Conservation (phyloP, 2,797 vertebrate species). For the Apogon talboti region DNA sequence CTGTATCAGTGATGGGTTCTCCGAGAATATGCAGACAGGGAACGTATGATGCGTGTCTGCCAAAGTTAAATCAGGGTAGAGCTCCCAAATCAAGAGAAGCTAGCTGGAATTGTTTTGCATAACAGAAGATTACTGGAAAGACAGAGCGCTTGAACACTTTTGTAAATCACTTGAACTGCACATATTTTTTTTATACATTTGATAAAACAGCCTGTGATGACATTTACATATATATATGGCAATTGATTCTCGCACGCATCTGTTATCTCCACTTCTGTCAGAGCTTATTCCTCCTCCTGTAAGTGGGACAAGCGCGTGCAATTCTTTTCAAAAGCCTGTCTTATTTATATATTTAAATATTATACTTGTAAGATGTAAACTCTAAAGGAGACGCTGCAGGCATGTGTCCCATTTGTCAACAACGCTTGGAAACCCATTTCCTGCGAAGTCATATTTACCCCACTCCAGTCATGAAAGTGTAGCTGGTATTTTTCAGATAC, state of each 20-base stretch:
- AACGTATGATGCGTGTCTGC: slow-evolving; percentile 36
- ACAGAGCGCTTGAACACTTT: too few relatives aligned
- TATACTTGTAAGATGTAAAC: slow-evolving; percentile 19
- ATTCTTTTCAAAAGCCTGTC: slow-evolving; percentile 16
- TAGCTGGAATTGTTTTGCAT: background rate
- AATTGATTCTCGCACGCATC: slow-evolving; percentile 8
- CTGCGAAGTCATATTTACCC: slow-evolving; percentile 27
- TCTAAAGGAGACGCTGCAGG: slow-evolving; percentile 12
- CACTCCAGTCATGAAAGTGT: slow-evolving; percentile 23
- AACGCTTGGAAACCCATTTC: slow-evolving; percentile 31
- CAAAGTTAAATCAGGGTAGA: slow-evolving; percentile 28
- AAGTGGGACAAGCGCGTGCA: background rate
- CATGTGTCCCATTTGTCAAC: slow-evolving; percentile 39
- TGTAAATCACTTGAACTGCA: too few relatives aligned
- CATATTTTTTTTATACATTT: too few relatives aligned
- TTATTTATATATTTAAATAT: background rate
- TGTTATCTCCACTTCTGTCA: background rate
- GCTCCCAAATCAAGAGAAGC: background rate
- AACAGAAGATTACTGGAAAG: background rate
- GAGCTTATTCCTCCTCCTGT: background rate
- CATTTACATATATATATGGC: slow-evolving; percentile 5
- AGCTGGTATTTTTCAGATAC: slow-evolving; percentile 19
- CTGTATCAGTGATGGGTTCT: slow-evolving; percentile 41
- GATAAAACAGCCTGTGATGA: too few relatives aligned
- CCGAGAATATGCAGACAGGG: slow-evolving; percentile 18